Evolutionary conservation across 2,113 vertebrate species (phyloP).

Genomic region (Dascyllus trimaculatus): DNA sequence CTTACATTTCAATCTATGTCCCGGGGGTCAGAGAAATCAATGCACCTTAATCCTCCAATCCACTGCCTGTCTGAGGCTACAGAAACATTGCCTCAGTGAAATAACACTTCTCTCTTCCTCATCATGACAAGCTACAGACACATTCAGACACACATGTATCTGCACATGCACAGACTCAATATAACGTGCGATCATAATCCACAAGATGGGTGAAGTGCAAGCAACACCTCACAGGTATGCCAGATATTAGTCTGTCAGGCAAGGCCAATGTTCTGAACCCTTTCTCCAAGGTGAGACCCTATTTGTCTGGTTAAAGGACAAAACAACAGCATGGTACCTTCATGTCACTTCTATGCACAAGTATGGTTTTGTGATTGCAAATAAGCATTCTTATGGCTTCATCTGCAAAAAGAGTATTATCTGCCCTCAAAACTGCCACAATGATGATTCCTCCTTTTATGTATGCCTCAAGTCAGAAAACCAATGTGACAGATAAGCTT

Average conservation of each 20-base stretch:
- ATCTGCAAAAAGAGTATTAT: not conserved
- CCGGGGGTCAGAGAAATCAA: conserved; percentile 72
- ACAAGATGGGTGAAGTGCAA: conserved; percentile 22
- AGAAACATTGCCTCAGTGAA: conserved; percentile 69
- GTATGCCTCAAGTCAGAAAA: not conserved
- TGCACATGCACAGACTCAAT: conserved; percentile 16
- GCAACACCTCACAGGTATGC: conserved; percentile 39
- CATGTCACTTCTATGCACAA: not conserved
- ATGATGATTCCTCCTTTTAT: not conserved
- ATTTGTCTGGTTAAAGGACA: conserved; percentile 21
- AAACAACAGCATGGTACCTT: conserved; percentile 31
- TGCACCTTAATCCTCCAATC: conserved; percentile 77
- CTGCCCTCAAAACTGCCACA: not conserved
- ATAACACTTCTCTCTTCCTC: conserved; percentile 67
- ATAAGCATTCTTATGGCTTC: conserved; percentile 1
- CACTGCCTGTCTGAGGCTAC: conserved; percentile 59
- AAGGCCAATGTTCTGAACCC: conserved; percentile 20
- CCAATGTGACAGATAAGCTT: not conserved
- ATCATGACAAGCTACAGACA: conserved; percentile 35
- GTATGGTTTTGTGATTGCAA: conserved; percentile 1
- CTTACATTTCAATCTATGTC: conserved; percentile 77
- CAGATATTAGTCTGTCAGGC: conserved; percentile 38
- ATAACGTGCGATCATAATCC: conserved; percentile 45
- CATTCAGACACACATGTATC: conserved; percentile 8
- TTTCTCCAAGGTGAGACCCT: not conserved